phyloP scores from a whole-genome alignment of 2,113 vertebrate species.

The Mustelus asterias region DNA sequence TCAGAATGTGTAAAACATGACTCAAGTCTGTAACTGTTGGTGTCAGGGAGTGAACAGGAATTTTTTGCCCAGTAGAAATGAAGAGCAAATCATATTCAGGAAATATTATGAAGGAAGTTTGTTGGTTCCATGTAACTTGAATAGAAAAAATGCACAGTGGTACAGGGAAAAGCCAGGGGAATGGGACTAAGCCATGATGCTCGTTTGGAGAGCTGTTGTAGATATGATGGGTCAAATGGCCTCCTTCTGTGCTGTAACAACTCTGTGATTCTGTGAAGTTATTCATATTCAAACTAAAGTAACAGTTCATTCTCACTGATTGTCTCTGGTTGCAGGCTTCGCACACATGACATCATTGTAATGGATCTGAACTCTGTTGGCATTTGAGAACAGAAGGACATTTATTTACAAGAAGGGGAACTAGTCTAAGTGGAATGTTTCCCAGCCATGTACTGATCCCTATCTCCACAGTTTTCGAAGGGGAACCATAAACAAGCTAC shows the following conservation, averaged over 20 bases:
- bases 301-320: not conserved
- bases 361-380: not conserved
- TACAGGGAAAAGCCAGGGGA: too few species aligned
- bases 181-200: too few species aligned
- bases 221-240: too few species aligned
- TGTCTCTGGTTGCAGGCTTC: not conserved
- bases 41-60: not conserved
- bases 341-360: not conserved
- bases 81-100: not conserved
- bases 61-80: not conserved
- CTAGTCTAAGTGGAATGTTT: not conserved
- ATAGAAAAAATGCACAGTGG: too few species aligned
- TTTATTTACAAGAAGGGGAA: not conserved
- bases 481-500: not conserved
- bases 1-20: not conserved
- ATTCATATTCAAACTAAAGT: not conserved
- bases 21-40: not conserved
- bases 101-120: not conserved
- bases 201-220: too few species aligned
- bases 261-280: not conserved
- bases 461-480: not conserved
- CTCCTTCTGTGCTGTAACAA: too few species aligned
- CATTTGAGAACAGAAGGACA: not conserved
- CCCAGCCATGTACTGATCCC: not conserved
- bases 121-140: not conserved